These are phyloP conservation scores for Riparia riparia DNA, from an alignment of 2,113 vertebrate genomes.

Conservation along the genomic window DNA sequence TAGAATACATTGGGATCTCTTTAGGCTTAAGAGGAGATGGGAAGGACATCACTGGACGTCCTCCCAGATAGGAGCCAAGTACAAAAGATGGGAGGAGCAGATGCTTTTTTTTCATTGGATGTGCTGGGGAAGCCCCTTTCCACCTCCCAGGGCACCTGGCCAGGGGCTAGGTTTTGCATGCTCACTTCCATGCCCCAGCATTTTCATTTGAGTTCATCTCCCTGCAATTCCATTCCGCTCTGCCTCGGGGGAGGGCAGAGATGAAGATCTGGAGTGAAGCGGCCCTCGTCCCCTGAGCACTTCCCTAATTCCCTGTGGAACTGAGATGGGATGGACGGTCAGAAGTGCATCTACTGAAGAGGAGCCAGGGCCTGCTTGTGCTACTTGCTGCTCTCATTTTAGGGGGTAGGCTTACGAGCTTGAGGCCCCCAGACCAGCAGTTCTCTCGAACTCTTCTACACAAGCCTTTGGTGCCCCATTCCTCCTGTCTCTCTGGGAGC, in stretches of 20 bases:
- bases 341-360: slow-evolving; percentile 71
- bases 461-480: not conserved
- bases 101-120: not conserved
- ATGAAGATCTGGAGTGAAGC: slow-evolving; percentile 76
- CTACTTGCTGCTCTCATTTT: slow-evolving; percentile 13
- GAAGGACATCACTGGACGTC: not conserved
- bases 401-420: slow-evolving; percentile 18
- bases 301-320: slow-evolving; percentile 66
- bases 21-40: not conserved
- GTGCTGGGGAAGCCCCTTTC: not conserved
- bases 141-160: not conserved
- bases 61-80: not conserved
- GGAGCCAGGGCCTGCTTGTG: slow-evolving; percentile 62
- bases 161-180: slow-evolving; percentile 41
- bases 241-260: slow-evolving; percentile 61
- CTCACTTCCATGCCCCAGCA: slow-evolving; percentile 62
- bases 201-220: slow-evolving; percentile 73
- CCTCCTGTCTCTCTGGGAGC: not conserved
- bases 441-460: slow-evolving; percentile 32
- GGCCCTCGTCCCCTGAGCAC: slow-evolving; percentile 34
- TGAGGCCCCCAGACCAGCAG: slow-evolving; percentile 21
- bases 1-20: not conserved
- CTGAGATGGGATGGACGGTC: slow-evolving; percentile 62
- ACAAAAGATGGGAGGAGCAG: not conserved
- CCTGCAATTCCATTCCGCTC: slow-evolving; percentile 33